Conservation (phyloP, 2,797 vertebrate genomes). For the Enteromius thamalakanensis region DNA sequence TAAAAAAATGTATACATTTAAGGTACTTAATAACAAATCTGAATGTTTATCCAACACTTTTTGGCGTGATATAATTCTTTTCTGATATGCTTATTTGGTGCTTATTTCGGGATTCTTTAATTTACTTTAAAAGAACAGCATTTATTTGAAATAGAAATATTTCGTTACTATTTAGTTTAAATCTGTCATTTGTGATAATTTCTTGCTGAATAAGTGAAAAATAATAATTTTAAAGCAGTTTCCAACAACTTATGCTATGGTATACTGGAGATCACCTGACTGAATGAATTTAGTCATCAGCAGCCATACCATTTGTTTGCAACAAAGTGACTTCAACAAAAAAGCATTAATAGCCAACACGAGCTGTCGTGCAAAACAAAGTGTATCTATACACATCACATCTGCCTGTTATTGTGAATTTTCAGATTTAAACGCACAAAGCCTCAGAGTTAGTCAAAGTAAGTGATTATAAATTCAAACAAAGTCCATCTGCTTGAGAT, state of each 20-base stretch:
- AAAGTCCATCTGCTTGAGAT: constrained; percentile 32
- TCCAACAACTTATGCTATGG: not conserved
- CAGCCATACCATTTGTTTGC: constrained; percentile 42
- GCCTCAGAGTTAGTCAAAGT: constrained; percentile 28
- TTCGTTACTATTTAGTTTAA: not conserved
- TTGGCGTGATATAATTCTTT: not conserved
- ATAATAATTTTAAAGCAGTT: too few species aligned
- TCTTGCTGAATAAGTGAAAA: not conserved
- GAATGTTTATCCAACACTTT: not conserved
- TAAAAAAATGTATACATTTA: too few species aligned
- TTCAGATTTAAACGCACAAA: not conserved
- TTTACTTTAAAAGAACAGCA: not conserved
- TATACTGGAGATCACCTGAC: not conserved
- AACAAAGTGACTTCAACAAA: constrained; percentile 49
- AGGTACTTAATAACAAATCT: not conserved
- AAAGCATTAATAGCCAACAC: constrained; percentile 17
- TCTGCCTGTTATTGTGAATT: not conserved
- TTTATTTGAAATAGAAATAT: not conserved
- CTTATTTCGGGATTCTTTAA: not conserved
- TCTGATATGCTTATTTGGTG: not conserved
- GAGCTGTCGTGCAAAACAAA: not conserved
- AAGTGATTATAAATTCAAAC: constrained; percentile 45
- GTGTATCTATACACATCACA: not conserved
- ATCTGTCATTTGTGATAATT: not conserved
- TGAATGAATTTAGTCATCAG: constrained; percentile 42